These are phyloP conservation scores for Phodopus roborovskii DNA, from an alignment of 2,113 vertebrate species.

Conservation along the genomic window DNA sequence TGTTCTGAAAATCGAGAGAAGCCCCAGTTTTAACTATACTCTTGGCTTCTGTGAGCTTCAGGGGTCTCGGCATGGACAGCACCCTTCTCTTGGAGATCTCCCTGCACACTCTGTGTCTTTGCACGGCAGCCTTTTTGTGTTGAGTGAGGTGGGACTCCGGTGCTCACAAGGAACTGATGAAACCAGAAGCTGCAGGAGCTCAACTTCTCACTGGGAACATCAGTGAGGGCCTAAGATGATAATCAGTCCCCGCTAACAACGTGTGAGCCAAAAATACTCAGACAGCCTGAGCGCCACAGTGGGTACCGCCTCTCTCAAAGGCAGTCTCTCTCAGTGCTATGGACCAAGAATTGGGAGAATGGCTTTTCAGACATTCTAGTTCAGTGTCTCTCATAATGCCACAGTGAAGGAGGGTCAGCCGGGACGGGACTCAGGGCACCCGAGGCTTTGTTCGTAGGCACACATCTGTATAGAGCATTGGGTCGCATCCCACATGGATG, in stretches of 20 bases:
- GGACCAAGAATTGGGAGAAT: no score
- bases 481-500: neutral
- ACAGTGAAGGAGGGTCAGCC: neutral
- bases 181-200: neutral
- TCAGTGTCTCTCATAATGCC: neutral
- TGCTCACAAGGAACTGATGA: neutral
- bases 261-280: neutral
- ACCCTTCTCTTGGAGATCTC: neutral
- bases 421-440: neutral
- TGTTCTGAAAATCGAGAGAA: neutral
- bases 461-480: neutral
- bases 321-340: neutral
- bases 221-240: neutral
- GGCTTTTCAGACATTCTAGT: neutral
- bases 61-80: neutral
- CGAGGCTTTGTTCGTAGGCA: neutral
- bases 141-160: neutral
- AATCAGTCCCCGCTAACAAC: neutral
- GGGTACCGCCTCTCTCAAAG: neutral
- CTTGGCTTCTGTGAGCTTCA: neutral
- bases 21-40: neutral
- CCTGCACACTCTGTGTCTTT: neutral
- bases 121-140: no score
- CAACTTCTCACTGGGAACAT: neutral
- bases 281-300: neutral